These are phyloP conservation scores for Arbacia lixula DNA, from an alignment of 53 echinoderm and acorn worm genomes.

Conservation along the genomic window DNA sequence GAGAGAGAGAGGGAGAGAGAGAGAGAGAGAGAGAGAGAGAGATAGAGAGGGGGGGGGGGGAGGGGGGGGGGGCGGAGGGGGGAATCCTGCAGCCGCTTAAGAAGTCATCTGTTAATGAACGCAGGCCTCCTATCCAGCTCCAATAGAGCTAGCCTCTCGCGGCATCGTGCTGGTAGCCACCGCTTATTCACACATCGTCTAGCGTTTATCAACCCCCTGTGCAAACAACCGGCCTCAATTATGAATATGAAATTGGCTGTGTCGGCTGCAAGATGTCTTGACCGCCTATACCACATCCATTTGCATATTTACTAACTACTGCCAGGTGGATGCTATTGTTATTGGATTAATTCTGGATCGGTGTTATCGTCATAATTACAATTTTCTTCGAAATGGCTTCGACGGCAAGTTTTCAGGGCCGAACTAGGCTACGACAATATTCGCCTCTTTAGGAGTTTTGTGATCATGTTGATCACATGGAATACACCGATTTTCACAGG, in stretches of 20 bases:
- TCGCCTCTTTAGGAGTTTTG: too few species aligned
- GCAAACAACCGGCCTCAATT: neutral
- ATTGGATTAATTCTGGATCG: neutral
- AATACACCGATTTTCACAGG: too few species aligned
- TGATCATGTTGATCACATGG: too few species aligned
- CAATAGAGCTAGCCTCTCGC: neutral
- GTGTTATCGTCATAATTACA: neutral
- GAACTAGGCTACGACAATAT: too few species aligned
- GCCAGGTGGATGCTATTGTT: neutral
- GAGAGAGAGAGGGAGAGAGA: neutral
- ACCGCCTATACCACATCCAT: neutral
- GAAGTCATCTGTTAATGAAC: neutral
- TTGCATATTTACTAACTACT: neutral
- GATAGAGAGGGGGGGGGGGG: neutral
- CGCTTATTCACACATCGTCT: conserved; percentile 2
- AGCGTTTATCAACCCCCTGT: conserved; percentile 21
- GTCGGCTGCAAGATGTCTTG: neutral
- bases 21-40: neutral
- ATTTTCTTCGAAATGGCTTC: neutral
- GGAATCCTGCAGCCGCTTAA: neutral
- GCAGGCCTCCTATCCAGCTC: too few species aligned
- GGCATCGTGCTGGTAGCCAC: too few species aligned
- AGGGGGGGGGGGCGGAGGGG: neutral
- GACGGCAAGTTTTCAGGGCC: too few species aligned
- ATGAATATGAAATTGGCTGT: neutral